Base-by-base conservation (phyloP, 2,113 vertebrate genomes). In the Atlantisia rogersi region DNA sequence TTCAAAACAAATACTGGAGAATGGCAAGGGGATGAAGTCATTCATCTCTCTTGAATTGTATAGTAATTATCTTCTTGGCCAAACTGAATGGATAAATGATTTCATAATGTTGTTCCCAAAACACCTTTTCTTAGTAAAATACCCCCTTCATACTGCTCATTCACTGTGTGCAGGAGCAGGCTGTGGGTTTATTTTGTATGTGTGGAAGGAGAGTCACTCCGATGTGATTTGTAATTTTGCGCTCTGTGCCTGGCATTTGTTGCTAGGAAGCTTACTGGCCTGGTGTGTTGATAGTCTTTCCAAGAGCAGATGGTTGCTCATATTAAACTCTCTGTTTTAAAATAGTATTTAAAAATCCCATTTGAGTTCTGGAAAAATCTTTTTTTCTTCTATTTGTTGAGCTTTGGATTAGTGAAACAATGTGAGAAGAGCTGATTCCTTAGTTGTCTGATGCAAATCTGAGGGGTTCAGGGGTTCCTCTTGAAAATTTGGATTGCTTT, bases 31-130 rank as follows among this genome's bases (percentile, higher is more conserved):
- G 83, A 63, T 83, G 75, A 55, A 60, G 84, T 87, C 86, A 85
- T 97, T 96, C 59, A 90, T 96, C 93, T 92, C 93, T 74, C 75
- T 77, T 96, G 90, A 93, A 83, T 91, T 88, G 90, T 95, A 14
- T 26, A 74, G 85, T 94, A 93, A 96, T 95, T 93, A 94, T 93
- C 94, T 91, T 96, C 92, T 93, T 95, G 94, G 94, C 93, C 93
- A 96, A 92, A 93, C 67, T 59, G 64, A 95, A 92, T 88, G 95
- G 90, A 84, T 70, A 92, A 95, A 92, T 94, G 63, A 90, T 90
- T 96, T 88, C 73, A 64, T 80, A 73, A 83, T 88, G 79, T 46
- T 88, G 91, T 87, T 93, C 87, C 92, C 95, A 1, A 94, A 86
- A 81, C 90, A 92, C 94, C 87, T 97, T 96, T 93, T 91, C 67